A percentile compares a stretch with the other conserved stretches of the same genome.
phyloP scores from a whole-genome alignment of 2,888 invertebrate genomes.

The Erebia palarica region DNA sequence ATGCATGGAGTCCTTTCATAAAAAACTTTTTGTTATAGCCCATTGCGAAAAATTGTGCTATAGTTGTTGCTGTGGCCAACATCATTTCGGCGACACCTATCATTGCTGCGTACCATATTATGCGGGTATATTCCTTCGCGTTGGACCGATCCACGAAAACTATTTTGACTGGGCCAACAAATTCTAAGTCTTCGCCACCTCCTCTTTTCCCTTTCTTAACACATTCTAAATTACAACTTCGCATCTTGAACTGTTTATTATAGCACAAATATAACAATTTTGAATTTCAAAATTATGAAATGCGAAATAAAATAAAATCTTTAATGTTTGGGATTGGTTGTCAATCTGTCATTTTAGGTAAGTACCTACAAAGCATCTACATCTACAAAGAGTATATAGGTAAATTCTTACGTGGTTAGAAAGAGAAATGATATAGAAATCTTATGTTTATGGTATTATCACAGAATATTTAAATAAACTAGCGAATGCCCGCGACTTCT shows the following conservation, averaged over 20 bases:
- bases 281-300: not conserved
- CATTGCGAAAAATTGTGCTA: constrained; percentile 49
- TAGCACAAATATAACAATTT: not conserved
- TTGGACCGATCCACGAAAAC: constrained; percentile 55
- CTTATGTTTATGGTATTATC: too few species aligned
- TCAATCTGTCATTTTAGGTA: not conserved
- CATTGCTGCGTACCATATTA: constrained; percentile 43
- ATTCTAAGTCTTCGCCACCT: constrained; percentile 46
- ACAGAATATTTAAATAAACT: too few species aligned
- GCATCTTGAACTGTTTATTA: constrained; percentile 13
- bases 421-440: too few species aligned
- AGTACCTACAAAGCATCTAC: too few species aligned
- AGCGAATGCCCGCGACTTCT: too few species aligned
- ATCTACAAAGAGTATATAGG: too few species aligned
- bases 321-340: not conserved
- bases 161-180: constrained; percentile 64
- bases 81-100: constrained; percentile 52
- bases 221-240: constrained; percentile 56
- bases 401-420: too few species aligned
- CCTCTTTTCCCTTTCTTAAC: constrained; percentile 36
- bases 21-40: constrained; percentile 41
- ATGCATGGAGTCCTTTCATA: constrained; percentile 50
- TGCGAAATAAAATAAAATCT: too few species aligned
- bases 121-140: constrained; percentile 20
- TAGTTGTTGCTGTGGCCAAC: constrained; percentile 49